These are phyloP conservation scores for Clostera curtula DNA, from an alignment of 2,888 invertebrate genomes.

Conservation along the genomic window DNA sequence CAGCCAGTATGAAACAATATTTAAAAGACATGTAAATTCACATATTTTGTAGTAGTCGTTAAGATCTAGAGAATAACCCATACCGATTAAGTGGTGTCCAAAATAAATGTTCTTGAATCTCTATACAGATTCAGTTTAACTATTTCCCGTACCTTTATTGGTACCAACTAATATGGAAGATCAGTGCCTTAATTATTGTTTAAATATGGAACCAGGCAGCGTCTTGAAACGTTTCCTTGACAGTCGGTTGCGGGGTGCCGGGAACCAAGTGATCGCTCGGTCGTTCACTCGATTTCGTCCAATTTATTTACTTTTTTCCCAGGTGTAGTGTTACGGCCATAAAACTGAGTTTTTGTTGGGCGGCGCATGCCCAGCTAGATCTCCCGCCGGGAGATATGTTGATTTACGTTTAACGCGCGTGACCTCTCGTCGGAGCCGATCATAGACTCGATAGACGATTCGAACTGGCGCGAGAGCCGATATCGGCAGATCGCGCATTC, in stretches of 20 bases:
- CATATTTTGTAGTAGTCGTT: no score
- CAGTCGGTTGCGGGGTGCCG: slow-evolving; percentile 31
- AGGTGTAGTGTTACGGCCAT: slow-evolving; percentile 68
- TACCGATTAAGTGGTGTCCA: no score
- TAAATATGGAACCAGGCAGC: no score
- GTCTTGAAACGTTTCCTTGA: slow-evolving; percentile 25
- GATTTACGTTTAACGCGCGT: slow-evolving; percentile 74
- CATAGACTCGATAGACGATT: slow-evolving; percentile 72
- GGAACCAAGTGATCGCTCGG: slow-evolving; percentile 36
- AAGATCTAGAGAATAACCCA: no score
- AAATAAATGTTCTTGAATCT: no score
- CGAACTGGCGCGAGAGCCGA: slow-evolving; percentile 59
- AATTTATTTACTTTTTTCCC: slow-evolving; percentile 67
- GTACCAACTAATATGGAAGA: no score
- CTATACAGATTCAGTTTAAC: no score
- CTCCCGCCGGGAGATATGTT: slow-evolving; percentile 74
- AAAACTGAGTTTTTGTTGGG: slow-evolving; percentile 70
- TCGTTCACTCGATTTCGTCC: slow-evolving; percentile 55
- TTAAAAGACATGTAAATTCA: no score
- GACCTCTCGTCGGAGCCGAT: slow-evolving; percentile 69
- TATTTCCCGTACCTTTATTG: no score
- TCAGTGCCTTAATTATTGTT: no score
- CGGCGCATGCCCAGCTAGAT: slow-evolving; percentile 64
- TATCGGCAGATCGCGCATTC: slow-evolving; percentile 71
- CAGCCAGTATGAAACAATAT: no score